phyloP scores from a whole-genome alignment of 2,888 invertebrate genomes.

The Drosophila helvetica region DNA sequence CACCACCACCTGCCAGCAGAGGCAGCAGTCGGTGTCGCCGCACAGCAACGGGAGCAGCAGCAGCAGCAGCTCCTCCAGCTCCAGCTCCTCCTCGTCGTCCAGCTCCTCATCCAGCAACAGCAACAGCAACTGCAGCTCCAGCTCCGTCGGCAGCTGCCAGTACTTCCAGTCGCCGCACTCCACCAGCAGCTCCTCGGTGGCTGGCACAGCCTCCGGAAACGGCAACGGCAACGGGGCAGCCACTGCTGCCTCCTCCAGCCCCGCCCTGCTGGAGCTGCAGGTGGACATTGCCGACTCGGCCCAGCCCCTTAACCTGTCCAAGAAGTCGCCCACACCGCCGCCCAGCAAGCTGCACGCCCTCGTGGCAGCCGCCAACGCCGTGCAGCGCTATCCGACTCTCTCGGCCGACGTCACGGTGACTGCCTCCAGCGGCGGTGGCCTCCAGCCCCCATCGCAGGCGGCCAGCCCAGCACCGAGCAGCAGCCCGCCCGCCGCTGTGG shows the following conservation, averaged over 20 bases:
- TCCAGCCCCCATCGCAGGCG: constrained; percentile 52
- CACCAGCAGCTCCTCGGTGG: constrained; percentile 82
- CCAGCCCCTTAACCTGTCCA: constrained; percentile 95
- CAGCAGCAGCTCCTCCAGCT: constrained; percentile 78
- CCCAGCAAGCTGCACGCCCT: constrained; percentile 85
- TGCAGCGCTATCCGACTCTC: constrained; percentile 82
- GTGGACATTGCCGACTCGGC: constrained; percentile 92
- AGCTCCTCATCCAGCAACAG: constrained; percentile 31
- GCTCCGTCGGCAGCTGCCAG: constrained; percentile 72
- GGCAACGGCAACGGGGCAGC: constrained; percentile 26
- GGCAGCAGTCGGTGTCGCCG: constrained; percentile 84
- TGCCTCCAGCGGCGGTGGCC: constrained; percentile 60
- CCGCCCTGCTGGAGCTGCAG: constrained; percentile 88
- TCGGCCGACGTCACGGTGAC: constrained; percentile 83
- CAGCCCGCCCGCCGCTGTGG: constrained; percentile 64
- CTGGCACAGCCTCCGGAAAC: constrained; percentile 73
- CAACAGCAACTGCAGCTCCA: constrained; percentile 45
- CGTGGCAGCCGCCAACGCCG: constrained; percentile 80
- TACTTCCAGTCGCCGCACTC: constrained; percentile 84
- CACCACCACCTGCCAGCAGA: constrained; percentile 85
- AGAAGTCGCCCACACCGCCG: constrained; percentile 91
- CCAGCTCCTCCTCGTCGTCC: constrained; percentile 83
- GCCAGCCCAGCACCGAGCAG: constrained; percentile 61
- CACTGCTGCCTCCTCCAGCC: constrained; percentile 51
- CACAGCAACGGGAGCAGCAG: constrained; percentile 82